These are phyloP conservation scores for Escarpia spicata DNA, from an alignment of 2,888 invertebrate genomes.

Conservation along the genomic window DNA sequence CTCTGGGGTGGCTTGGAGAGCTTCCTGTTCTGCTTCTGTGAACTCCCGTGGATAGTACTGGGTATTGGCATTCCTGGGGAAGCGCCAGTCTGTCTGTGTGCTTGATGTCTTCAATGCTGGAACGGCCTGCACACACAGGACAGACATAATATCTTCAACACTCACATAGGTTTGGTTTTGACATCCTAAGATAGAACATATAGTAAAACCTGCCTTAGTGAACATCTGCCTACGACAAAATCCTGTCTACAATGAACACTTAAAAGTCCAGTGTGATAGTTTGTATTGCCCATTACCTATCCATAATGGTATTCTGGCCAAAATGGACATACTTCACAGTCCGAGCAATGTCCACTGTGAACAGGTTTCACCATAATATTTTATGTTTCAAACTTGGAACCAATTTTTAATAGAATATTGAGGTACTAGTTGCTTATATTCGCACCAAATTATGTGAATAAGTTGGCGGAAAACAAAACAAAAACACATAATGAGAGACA, in stretches of 20 bases:
- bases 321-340: too few relatives aligned
- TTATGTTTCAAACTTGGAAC: background rate
- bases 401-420: background rate
- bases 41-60: conserved; percentile 63
- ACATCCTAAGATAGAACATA: too few relatives aligned
- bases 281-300: too few relatives aligned
- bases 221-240: too few relatives aligned
- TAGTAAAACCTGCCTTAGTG: too few relatives aligned
- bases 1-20: conserved; percentile 45
- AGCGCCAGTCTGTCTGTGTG: conserved; percentile 64
- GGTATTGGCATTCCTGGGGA: conserved; percentile 60
- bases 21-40: conserved; percentile 53
- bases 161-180: background rate
- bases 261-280: too few relatives aligned
- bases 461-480: background rate
- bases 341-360: too few relatives aligned
- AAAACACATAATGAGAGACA: background rate
- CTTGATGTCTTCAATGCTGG: conserved; percentile 49
- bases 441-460: background rate
- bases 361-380: too few relatives aligned
- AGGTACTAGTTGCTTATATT: background rate
- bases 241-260: too few relatives aligned
- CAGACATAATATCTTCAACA: background rate
- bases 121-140: conserved; percentile 54
- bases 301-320: too few relatives aligned